Conservation (phyloP, 2,113 vertebrate genomes). For the Rhinopomastus cyanomelas region DNA sequence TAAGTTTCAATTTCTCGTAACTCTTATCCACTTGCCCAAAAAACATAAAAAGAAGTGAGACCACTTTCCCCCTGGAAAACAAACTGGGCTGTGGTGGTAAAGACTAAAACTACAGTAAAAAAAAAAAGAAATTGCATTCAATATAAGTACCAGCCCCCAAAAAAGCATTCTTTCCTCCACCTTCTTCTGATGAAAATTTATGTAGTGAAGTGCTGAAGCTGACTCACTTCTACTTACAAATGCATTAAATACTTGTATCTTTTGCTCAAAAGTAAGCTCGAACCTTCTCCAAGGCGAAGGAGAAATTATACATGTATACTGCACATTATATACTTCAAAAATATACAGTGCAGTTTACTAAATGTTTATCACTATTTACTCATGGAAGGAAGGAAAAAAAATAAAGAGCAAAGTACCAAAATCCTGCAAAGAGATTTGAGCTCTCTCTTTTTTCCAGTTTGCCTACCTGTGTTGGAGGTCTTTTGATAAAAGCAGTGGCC, state of each 20-base stretch:
- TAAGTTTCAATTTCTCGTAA: background rate
- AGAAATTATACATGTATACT: too few relatives aligned
- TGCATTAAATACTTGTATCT: background rate
- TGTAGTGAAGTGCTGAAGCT: background rate
- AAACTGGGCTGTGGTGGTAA: background rate
- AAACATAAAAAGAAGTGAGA: background rate
- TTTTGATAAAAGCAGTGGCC: background rate
- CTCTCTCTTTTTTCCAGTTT: background rate
- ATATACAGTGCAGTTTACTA: background rate
- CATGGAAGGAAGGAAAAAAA: background rate
- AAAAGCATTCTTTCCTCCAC: background rate
- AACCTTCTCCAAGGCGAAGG: slow-evolving; percentile 7
- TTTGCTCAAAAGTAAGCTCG: background rate
- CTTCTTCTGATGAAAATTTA: background rate
- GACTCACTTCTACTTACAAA: background rate
- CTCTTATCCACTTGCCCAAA: background rate
- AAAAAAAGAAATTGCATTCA: background rate
- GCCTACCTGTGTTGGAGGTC: background rate
- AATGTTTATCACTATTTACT: background rate
- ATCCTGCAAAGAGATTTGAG: background rate
- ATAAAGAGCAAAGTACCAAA: background rate
- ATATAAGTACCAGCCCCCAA: background rate
- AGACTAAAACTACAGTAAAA: background rate
- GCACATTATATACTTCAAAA: background rate
- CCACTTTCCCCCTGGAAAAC: background rate